These are phyloP conservation scores for Stenchaetothrips biformis DNA, from an alignment of 2,888 invertebrate species.

Conservation along the genomic window DNA sequence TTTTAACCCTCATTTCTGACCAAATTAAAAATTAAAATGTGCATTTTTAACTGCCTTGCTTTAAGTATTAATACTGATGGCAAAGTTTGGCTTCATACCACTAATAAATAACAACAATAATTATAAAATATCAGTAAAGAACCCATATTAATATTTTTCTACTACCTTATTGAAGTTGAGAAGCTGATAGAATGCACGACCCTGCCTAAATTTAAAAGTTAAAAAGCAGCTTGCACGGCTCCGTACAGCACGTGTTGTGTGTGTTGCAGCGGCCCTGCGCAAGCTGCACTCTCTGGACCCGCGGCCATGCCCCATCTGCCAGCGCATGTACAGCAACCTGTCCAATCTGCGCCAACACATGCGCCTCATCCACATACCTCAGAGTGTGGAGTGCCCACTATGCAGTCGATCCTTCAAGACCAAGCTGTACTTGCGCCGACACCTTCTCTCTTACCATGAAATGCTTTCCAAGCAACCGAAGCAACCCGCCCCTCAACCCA, in stretches of 20 bases:
- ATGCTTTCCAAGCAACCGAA: conserved; percentile 32
- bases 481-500: conserved; percentile 26
- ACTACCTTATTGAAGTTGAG: neutral
- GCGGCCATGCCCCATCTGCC: conserved; percentile 59
- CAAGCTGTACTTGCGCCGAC: conserved; percentile 57
- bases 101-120: neutral
- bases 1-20: neutral
- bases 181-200: neutral
- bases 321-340: conserved; percentile 60
- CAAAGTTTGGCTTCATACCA: neutral
- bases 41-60: no score
- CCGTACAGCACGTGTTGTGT: conserved; percentile 37
- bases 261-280: conserved; percentile 50
- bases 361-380: conserved; percentile 60
- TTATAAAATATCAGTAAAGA: neutral
- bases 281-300: conserved; percentile 53
- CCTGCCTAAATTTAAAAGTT: neutral
- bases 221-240: conserved; percentile 11
- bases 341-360: conserved; percentile 62
- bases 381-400: conserved; percentile 56
- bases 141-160: neutral
- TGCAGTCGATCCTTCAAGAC: conserved; percentile 61
- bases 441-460: conserved; percentile 56
- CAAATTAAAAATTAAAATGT: no score
- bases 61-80: no score